Base-by-base conservation (phyloP, 2,113 vertebrate genomes). In the Corythaeola cristata region DNA sequence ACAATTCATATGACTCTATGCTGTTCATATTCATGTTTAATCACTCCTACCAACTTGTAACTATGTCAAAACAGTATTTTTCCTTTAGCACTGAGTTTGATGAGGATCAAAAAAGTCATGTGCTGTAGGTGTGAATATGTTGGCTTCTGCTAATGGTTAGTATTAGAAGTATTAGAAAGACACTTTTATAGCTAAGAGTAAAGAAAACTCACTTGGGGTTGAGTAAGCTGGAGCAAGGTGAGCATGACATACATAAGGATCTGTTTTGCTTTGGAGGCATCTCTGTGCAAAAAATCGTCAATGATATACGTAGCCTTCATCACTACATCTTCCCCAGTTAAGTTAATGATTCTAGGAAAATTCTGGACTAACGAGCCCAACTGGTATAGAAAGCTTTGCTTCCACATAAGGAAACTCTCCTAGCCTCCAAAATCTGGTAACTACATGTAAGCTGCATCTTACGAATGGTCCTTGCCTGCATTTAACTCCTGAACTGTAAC, bases 391-490 rank as follows among this genome's bases (percentile, higher is more conserved):
- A 87, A 84, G 4, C 5, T 89, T 86, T 74, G 2, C 6, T 89
- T 93, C 56, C 4, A 30, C 52, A 7, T 28, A n/a, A 77, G 13
- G 8, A 74, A 76, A 21, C 22, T 41, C 56, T 83, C 28, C 30
- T 41, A 77, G 15, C 15, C 14, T 69, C 62, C 44, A 55, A 33
- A 84, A 81, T 39, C 50, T 37, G 12, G 19, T 49, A 71, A 22
- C 11, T 85, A 20, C 19, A n/a, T 26, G 15, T 24, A 35, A 83
- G 49, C 30, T 47, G 5, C 15, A 30, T 37, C 12, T 77, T 82
- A 24, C 0, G 1, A 84, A 73, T 49, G 7, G 5, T 53, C 12
- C 13, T 53, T 87, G 12, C 3, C 8, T 44, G 11, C 0, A 0
- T 64, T 56, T 91, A 67, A 45, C 22, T 89, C 35, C 63, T 32